phyloP scores from a whole-genome alignment of 2,797 vertebrate species.

The Platyrinchus mystaceus region DNA sequence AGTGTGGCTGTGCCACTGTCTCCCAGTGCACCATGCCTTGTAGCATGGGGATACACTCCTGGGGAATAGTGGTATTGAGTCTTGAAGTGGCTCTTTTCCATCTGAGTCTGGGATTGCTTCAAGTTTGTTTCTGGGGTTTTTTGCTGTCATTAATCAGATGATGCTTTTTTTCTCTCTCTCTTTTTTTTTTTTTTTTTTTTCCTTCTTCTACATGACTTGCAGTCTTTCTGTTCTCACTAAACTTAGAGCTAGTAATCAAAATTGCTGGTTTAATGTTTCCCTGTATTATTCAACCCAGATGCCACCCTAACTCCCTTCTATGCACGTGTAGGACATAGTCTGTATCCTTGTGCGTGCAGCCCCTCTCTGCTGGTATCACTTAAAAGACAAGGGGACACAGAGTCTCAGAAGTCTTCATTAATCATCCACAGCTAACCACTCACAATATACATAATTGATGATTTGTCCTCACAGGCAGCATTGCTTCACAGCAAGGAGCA shows the following conservation, averaged over 20 bases:
- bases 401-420: neutral
- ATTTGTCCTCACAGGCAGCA: neutral
- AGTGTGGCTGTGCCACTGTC: fast-evolving
- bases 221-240: neutral
- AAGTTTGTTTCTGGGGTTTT: neutral
- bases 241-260: neutral
- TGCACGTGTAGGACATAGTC: fast-evolving
- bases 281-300: neutral
- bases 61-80: neutral
- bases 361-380: neutral
- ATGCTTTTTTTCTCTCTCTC: neutral
- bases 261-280: neutral
- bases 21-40: fast-evolving
- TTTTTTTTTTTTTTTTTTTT: neutral
- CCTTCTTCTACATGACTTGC: neutral
- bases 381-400: neutral
- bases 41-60: neutral
- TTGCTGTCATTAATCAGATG: neutral
- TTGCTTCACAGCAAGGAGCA: neutral
- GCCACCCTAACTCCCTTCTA: neutral
- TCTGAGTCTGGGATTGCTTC: neutral
- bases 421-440: neutral
- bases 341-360: neutral
- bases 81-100: neutral
- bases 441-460: neutral